Percentiles rank a stretch among this genome's conserved stretches.
Conservation (phyloP, 1,140 invertebrate genomes). For the Lucilia cuprina region DNA sequence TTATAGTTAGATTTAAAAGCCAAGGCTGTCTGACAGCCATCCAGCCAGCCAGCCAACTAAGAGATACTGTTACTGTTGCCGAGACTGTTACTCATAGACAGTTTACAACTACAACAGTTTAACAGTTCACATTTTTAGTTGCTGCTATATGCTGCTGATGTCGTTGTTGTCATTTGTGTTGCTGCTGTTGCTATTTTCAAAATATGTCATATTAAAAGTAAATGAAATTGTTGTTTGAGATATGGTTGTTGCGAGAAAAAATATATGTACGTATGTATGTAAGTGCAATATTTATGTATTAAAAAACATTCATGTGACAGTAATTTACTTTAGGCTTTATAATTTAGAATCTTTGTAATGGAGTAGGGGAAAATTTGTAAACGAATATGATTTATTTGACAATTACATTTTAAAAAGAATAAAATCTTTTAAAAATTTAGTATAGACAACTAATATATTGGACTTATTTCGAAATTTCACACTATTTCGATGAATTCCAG, state of each 20-base stretch:
- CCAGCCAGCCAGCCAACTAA: neutral
- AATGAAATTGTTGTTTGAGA: constrained; percentile 25
- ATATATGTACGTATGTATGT: no score
- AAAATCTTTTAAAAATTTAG: no score
- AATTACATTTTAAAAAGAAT: no score
- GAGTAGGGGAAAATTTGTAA: no score
- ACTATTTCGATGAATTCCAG: no score
- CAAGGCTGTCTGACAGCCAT: constrained; percentile 17
- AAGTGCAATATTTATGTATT: no score
- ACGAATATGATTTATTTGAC: no score
- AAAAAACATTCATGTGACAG: no score
- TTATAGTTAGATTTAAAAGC: constrained; percentile 27
- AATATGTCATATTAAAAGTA: constrained; percentile 36
- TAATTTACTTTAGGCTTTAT: no score
- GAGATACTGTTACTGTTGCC: neutral
- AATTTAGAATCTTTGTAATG: no score
- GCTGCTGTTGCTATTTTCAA: neutral
- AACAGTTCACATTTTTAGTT: constrained; percentile 21
- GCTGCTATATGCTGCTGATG: neutral
- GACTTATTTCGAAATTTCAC: no score
- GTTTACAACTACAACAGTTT: constrained; percentile 28
- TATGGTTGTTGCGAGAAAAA: neutral
- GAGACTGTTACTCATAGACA: neutral
- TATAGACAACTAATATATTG: no score
- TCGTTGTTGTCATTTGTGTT: neutral